Percentiles rank a stretch among this genome's conserved stretches.
Conservation (phyloP, 2,113 vertebrate genomes). For the Arvicanthis niloticus region DNA sequence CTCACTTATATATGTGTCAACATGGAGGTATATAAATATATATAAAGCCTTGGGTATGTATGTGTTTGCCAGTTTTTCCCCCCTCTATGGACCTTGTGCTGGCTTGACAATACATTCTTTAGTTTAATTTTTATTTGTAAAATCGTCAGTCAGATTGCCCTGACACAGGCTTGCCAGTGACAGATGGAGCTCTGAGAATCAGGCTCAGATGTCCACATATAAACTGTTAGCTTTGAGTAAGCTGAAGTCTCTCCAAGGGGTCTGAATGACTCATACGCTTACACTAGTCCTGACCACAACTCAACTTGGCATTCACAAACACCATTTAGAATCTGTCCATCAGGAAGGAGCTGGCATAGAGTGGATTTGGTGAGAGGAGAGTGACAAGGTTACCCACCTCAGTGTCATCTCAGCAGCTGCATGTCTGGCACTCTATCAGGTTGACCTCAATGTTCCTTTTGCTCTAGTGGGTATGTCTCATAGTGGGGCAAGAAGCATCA, state of each 20-base stretch:
- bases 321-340: neutral
- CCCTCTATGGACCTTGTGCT: neutral
- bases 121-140: neutral
- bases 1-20: too few relatives aligned
- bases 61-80: slow-evolving; percentile 11
- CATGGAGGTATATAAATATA: neutral
- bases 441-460: slow-evolving; percentile 12
- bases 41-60: neutral
- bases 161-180: neutral
- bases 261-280: slow-evolving; percentile 42
- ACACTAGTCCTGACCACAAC: neutral
- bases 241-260: slow-evolving; percentile 41
- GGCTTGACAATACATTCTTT: neutral
- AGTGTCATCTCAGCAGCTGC: neutral
- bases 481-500: neutral
- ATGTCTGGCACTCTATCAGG: fast-evolving
- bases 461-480: neutral
- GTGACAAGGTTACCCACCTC: neutral
- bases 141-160: slow-evolving; percentile 52
- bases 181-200: slow-evolving; percentile 46
- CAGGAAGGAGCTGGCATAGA: neutral
- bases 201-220: slow-evolving; percentile 33
- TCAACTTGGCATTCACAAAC: slow-evolving; percentile 38
- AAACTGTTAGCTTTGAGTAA: slow-evolving; percentile 3
- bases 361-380: neutral